Evolutionary conservation across 1,140 invertebrate species (phyloP), one percentile per base, ranked within the genome.

Genomic region (Pseudomyrmex gracilis): DNA sequence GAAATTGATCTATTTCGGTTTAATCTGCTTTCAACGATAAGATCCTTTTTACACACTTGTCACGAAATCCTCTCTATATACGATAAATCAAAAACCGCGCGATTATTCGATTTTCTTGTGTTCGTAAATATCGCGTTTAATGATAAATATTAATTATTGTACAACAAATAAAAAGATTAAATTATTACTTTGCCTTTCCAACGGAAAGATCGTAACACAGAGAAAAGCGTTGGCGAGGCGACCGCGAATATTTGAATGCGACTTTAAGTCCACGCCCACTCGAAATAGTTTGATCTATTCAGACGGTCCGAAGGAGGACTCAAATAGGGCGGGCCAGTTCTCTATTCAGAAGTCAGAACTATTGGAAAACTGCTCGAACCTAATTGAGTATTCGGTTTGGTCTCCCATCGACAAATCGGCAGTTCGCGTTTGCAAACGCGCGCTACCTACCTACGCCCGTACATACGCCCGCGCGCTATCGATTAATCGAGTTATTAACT

Each of bases 401-500:
- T 74, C 57, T 73, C 70, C 78, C 34, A 63, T 82, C 67, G 78
- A 73, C 78, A 74, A 82, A 82, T 82, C 78, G 70, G 49, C 70
- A 74, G 70, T 63, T 74, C 34, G 78, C 70, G 60, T 74, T 64
- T 82, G 70, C 78, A 74, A 73, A 74, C 78, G 78, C 76, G 76
- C 76, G 76, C 76, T n/a, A 57, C n/a, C n/a, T n/a, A 67, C 34
- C 64, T 45, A 13, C 76, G 53, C 20, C 20, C 45, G 15, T 60
- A 66, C 76, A 80, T 58, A 80, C 20, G 34, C 34, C 34, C 34
- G 34, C 34, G 20, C 43, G 43, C 64, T 53, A 70, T 78, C 64
- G 74, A 78, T 80, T 80, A 80, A 80, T 80, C 76, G 76, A 80
- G 66, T 80, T 80, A 80, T 80, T 80, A 80, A 80, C 43, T 80